A percentile compares a stretch with the other conserved stretches of the same genome.
These are phyloP conservation scores for Arctocebus calabarensis DNA, from an alignment of 2,797 vertebrate genomes.

Conservation along the genomic window DNA sequence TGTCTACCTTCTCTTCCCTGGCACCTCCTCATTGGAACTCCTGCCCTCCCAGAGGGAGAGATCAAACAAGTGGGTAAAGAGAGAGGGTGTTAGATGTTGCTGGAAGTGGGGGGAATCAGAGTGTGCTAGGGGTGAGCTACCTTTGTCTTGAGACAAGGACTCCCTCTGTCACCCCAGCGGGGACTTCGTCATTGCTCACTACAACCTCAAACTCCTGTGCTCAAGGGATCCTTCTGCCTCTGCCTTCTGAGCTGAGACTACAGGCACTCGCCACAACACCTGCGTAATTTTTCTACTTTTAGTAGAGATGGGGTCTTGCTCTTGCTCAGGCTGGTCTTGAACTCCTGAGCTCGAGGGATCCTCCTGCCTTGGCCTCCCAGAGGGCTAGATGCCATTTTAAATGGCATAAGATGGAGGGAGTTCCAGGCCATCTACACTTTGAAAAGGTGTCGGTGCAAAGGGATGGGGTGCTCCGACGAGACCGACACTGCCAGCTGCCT, in stretches of 20 bases:
- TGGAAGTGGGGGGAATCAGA: accelerated
- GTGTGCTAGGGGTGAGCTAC: too few species aligned
- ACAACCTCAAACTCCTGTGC: not conserved
- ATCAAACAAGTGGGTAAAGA: not conserved
- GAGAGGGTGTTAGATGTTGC: accelerated
- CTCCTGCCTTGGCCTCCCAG: not conserved
- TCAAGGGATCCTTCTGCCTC: not conserved
- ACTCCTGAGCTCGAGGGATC: not conserved
- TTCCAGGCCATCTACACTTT: not conserved
- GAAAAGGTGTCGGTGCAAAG: not conserved
- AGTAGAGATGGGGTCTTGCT: not conserved
- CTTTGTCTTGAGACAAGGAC: too few species aligned
- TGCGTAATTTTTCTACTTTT: not conserved
- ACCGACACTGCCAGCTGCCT: accelerated
- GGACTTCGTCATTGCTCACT: not conserved
- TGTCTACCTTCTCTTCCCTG: too few species aligned
- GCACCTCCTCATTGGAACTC: not conserved
- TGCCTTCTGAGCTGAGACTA: not conserved
- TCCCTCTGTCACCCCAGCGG: too few species aligned
- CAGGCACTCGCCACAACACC: not conserved
- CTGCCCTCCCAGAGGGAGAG: too few species aligned
- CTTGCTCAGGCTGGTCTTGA: not conserved
- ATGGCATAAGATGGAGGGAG: not conserved
- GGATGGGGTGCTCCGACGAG: not conserved
- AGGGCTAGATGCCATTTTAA: not conserved